Evolutionary conservation across 2,113 vertebrate species (phyloP), one percentile per base, ranked within the genome.

Genomic region (Himantopus leucocephalus): DNA sequence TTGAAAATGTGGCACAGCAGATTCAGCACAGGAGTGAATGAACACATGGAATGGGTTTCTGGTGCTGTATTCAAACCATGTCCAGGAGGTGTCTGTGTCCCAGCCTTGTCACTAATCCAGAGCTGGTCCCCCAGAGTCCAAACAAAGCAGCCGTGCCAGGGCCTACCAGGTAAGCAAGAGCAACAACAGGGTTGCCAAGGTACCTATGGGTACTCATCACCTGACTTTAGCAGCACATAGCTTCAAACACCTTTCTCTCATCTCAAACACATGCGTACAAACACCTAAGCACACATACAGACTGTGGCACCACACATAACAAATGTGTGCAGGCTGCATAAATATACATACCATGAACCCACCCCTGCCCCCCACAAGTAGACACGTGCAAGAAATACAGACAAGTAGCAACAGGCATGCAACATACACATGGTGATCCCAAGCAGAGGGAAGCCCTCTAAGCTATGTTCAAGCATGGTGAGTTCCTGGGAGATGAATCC

Each of bases 401-500:
- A 95, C 88, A 85, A 84, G 37, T 55, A 97, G 84, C 86, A 82
- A 82, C 53, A 91, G 50, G 89, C 96, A 97, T 97, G 96, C 94
- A 96, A 82, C 74, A 73, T n/a, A 90, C 76, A 91, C 20, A 27
- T 47, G 74, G 81, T 82, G 74, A 91, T 74, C 41, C 58, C 74
- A 85, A 92, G 91, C 41, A 82, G 63, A 70, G 55, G 70, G 50
- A 95, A 72, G 16, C 32, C 47, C 71, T 87, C 70, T 70, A 88
- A 94, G 77, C 81, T 91, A 24, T 88, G 91, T 60, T 95, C 76
- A 92, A 94, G 85, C 90, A 73, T 1, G 30, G 66, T n/a, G 64
- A 90, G 86, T 9, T 92, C 50, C 66, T 82, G 74, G 76, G 62
- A 91, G 89, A 87, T 59, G 87, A 96, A 76, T 76, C 77, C 74